Evolutionary conservation across 2,888 invertebrate genomes (phyloP).

Genomic region (Lampropteryx suffumata): DNA sequence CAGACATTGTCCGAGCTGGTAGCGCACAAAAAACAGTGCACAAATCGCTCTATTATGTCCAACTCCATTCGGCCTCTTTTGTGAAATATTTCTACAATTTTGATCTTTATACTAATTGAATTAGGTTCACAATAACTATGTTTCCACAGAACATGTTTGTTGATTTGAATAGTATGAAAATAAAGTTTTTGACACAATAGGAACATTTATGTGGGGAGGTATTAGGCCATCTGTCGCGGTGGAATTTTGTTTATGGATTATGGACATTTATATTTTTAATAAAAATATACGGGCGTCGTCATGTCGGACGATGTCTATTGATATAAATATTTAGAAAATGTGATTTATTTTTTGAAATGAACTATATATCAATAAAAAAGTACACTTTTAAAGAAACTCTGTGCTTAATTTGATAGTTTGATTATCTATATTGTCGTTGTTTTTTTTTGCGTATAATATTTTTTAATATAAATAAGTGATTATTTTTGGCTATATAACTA

Average conservation of each 20-base stretch:
- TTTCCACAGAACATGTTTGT: conserved; percentile 25
- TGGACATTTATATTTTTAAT: conserved; percentile 49
- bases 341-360: too few species aligned
- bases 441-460: too few species aligned
- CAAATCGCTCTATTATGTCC: conserved; percentile 42
- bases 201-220: conserved; percentile 51
- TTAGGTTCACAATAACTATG: conserved; percentile 8
- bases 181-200: conserved; percentile 52
- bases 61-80: conserved; percentile 29
- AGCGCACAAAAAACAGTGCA: conserved; percentile 25
- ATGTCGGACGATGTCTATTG: conserved; percentile 3
- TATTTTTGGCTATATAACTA: too few species aligned
- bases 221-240: conserved; percentile 64
- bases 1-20: conserved; percentile 15
- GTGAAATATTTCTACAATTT: conserved; percentile 11
- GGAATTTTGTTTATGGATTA: conserved; percentile 50
- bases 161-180: conserved; percentile 42
- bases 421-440: too few species aligned
- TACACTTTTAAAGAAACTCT: too few species aligned
- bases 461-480: too few species aligned
- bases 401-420: too few species aligned
- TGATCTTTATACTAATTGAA: conserved; percentile 28
- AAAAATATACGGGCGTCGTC: conserved; percentile 9
- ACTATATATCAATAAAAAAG: too few species aligned
- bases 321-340: too few species aligned